Percentiles rank a stretch among this genome's conserved stretches.
phyloP scores from a whole-genome alignment of 2,888 invertebrate species.

The Macaria liturata region DNA sequence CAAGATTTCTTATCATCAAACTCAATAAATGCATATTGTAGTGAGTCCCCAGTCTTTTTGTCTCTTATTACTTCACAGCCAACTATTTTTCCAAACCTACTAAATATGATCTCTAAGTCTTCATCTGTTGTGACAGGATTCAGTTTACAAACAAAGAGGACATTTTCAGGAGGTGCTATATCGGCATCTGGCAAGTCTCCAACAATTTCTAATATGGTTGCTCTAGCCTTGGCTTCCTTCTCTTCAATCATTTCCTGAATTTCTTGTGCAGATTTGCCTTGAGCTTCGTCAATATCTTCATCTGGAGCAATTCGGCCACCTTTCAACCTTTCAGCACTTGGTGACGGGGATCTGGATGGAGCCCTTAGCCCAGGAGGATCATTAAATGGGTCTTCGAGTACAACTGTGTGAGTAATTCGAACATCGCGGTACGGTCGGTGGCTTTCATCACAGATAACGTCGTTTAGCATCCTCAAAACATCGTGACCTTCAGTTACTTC shows the following conservation, averaged over 20 bases:
- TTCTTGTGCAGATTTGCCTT: constrained; percentile 93
- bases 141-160: constrained; percentile 98
- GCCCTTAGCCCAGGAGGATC: constrained; percentile 91
- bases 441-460: constrained; percentile 94
- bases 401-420: constrained; percentile 97
- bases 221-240: constrained; percentile 97
- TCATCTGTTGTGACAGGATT: constrained; percentile 99
- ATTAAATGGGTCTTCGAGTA: constrained; percentile 97
- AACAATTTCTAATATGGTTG: constrained; percentile 98
- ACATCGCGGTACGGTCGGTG: constrained; percentile 97
- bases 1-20: constrained; percentile 96
- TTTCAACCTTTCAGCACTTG: constrained; percentile 90
- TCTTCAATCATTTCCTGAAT: constrained; percentile 94
- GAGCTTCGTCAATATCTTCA: constrained; percentile 95
- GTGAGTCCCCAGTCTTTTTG: constrained; percentile 94
- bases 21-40: constrained; percentile 99
- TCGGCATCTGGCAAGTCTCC: constrained; percentile 99
- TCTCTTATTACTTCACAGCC: constrained; percentile 98
- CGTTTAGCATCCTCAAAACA: constrained; percentile 94
- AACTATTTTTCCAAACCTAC: constrained; percentile 96
- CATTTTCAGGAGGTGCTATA: constrained; percentile 99
- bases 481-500: constrained; percentile 96
- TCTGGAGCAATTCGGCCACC: constrained; percentile 96
- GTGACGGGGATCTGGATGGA: constrained; percentile 95
- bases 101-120: constrained; percentile 98